Conservation (phyloP, 2,113 vertebrate genomes). For the Indicator maculatus region DNA sequence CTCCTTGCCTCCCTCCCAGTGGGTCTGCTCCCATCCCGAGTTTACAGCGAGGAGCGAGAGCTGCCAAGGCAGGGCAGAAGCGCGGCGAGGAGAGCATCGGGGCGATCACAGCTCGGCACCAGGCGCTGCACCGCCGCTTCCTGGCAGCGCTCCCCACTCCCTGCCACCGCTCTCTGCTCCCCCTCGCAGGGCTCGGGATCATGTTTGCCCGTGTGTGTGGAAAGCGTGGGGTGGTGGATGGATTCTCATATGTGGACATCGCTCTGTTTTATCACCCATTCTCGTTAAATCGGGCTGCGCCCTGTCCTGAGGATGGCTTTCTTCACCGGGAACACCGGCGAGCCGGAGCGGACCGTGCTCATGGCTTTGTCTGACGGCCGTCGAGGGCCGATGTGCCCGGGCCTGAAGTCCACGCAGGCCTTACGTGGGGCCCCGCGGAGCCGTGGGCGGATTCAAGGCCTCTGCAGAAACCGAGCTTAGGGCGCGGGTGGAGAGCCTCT, state of each 20-base stretch:
- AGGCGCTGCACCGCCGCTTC: background rate
- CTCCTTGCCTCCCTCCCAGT: background rate
- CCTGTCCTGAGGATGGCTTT: background rate
- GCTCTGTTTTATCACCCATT: background rate
- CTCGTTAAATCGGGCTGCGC: background rate
- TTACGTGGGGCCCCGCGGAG: background rate
- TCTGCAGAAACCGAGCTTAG: background rate
- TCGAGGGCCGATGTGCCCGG: background rate
- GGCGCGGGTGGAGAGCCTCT: background rate
- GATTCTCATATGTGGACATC: no score
- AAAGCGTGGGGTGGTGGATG: background rate
- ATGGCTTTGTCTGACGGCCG: background rate
- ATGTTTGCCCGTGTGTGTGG: background rate
- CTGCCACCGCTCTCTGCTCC: background rate
- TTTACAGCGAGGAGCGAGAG: background rate
- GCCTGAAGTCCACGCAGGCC: background rate
- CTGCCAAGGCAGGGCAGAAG: background rate
- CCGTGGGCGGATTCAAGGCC: background rate
- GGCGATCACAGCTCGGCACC: background rate
- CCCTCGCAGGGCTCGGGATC: background rate
- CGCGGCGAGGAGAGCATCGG: background rate
- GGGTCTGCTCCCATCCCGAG: background rate
- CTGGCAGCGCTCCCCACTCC: background rate
- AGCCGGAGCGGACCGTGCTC: background rate
- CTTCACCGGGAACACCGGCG: background rate